Base-by-base conservation (phyloP, 2,888 invertebrate genomes). In the Halictus quadricinctus region DNA sequence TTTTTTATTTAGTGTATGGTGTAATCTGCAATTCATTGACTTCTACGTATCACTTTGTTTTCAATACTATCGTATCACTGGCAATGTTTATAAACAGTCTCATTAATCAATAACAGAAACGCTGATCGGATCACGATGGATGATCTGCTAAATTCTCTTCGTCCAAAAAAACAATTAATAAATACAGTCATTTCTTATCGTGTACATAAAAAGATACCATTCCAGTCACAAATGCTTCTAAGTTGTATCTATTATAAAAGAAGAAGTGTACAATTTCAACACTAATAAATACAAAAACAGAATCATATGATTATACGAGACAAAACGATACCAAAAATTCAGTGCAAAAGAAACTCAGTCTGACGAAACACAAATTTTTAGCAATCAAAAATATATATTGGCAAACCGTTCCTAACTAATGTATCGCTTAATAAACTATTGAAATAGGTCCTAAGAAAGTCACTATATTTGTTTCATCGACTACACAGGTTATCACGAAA, bases 401-500 rank as follows among this genome's bases (percentile, higher is more conserved):
- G 10, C 21, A 18, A 29, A 4, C 21, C n/a, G 58, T n/a, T 58
- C 12, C n/a, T n/a, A 12, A n/a, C n/a, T 12, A 58, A n/a, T n/a
- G 12, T 12, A n/a, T 58, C 1, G 58, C n/a, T n/a, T 58, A n/a
- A n/a, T n/a, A 12, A 58, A n/a, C 69, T 12, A 41, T 36, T 18
- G 21, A 10, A 21, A 41, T 41, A 21, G 41, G 69, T 43, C 70
- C 12, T 13, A n/a, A 70, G 43, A 70, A 70, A 70, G 70, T 70
- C 70, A 70, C 70, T 70, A 70, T 70, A 70, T 70, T 70, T 70
- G 70, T 70, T 70, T n/a, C 70, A 43, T n/a, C 43, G 70, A 43
- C 43, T 12, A 70, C n/a, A 43, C 70, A 43, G 70, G 70, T 12
- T 43, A 41, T n/a, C 41, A 12, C 70, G 43, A 43, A 70, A n/a